phyloP scores from a whole-genome alignment of 2,888 invertebrate genomes.

The Drosophila sordidula region DNA sequence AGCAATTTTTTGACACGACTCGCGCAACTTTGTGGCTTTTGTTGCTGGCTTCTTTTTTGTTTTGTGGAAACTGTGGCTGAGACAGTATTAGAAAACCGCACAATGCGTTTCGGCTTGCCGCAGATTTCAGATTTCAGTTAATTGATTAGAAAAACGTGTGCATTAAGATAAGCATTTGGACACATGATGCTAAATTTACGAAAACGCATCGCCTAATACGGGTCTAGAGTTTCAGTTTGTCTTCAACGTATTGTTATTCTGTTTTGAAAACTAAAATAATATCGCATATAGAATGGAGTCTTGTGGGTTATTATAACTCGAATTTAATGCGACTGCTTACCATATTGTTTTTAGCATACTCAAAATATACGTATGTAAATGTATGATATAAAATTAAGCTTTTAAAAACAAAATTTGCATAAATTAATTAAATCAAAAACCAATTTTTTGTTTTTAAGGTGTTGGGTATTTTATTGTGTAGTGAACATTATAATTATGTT shows the following conservation, averaged over 20 bases:
- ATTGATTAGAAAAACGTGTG: conserved; percentile 72
- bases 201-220: not conserved
- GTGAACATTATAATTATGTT: not conserved
- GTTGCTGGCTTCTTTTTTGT: conserved; percentile 19
- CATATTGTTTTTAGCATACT: not conserved
- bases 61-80: conserved; percentile 17
- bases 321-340: not conserved
- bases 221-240: not conserved
- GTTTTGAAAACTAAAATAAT: not conserved
- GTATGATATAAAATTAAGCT: not conserved
- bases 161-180: conserved; percentile 34
- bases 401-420: conserved; percentile 8
- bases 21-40: conserved; percentile 57
- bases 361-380: conserved; percentile 1
- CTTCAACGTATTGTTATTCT: not conserved
- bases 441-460: no score
- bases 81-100: conserved; percentile 54
- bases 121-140: conserved; percentile 74
- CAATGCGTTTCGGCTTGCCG: conserved; percentile 44
- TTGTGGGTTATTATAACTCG: not conserved
- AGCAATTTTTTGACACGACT: conserved; percentile 74
- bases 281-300: not conserved
- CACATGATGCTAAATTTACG: conserved; percentile 12
- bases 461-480: not conserved
- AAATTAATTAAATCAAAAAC: not conserved